phyloP scores from a whole-genome alignment of 1,140 invertebrate species.

The Zaprionus ornatus region DNA sequence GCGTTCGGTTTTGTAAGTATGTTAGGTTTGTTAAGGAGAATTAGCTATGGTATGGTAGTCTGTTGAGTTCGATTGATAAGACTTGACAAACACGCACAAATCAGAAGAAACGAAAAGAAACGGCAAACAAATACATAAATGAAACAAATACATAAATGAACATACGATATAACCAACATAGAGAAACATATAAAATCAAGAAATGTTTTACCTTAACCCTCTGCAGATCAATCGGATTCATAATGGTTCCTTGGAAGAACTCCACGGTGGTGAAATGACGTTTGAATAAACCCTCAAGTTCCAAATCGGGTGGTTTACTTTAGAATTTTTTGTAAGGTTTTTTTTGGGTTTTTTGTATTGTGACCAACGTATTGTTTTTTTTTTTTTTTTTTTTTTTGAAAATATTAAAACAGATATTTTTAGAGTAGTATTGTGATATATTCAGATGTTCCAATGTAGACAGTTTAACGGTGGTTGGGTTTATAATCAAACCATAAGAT shows the following conservation, averaged over 20 bases:
- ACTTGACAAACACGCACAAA: constrained; percentile 45
- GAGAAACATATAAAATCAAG: constrained; percentile 77
- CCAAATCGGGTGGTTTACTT: constrained; percentile 97
- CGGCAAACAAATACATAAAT: constrained; percentile 48
- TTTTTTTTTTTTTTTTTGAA: constrained; percentile 43
- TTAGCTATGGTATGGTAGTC: constrained; percentile 35
- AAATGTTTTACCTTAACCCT: constrained; percentile 96
- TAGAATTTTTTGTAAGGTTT: constrained; percentile 48
- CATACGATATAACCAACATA: constrained; percentile 67
- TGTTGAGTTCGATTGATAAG: constrained; percentile 42
- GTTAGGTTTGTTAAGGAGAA: constrained; percentile 31
- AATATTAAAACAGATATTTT: constrained; percentile 74
- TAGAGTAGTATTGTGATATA: constrained; percentile 59
- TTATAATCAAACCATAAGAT: constrained; percentile 61
- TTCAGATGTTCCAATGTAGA: constrained; percentile 68
- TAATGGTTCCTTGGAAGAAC: constrained; percentile 99
- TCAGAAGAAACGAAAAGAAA: constrained; percentile 55
- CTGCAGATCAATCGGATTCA: constrained; percentile 99
- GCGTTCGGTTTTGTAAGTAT: constrained; percentile 51
- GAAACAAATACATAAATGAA: constrained; percentile 49
- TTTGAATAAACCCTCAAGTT: constrained; percentile 99
- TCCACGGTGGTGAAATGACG: constrained; percentile 99
- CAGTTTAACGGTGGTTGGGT: constrained; percentile 55
- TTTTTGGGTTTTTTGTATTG: constrained; percentile 35
- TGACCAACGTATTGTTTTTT: constrained; percentile 27